Percentiles rank a stretch among this genome's conserved stretches.
phyloP scores from a whole-genome alignment of 2,113 vertebrate species.

The Chloroceryle aenea region DNA sequence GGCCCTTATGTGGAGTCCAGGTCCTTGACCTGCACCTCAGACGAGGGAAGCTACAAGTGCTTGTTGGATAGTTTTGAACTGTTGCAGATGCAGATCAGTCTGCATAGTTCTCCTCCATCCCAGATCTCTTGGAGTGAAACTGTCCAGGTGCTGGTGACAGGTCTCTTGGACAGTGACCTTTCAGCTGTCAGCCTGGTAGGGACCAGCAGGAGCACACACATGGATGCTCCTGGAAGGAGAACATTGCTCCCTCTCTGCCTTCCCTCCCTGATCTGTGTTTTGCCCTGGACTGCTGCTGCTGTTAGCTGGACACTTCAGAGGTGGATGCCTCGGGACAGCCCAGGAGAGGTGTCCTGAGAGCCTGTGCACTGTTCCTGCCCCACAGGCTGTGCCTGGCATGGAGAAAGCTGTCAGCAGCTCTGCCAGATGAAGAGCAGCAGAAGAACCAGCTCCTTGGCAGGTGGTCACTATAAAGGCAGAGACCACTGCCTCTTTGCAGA shows the following conservation, averaged over 20 bases:
- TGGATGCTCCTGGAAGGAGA: not conserved
- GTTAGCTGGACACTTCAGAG: not conserved
- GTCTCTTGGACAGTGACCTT: not conserved
- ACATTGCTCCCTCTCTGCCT: not conserved
- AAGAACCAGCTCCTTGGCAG: constrained; percentile 8
- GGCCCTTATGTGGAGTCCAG: not conserved
- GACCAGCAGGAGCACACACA: not conserved
- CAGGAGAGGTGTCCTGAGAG: not conserved
- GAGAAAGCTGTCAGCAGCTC: not conserved
- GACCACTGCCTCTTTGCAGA: constrained; percentile 20
- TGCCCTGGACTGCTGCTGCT: not conserved
- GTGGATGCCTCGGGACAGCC: not conserved
- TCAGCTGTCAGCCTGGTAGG: not conserved
- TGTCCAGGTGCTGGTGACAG: not conserved
- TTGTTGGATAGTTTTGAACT: not conserved
- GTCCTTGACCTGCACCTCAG: not conserved
- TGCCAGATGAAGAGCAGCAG: constrained; percentile 8
- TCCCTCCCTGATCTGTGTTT: not conserved
- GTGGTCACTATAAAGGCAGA: not conserved
- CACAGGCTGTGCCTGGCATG: not conserved
- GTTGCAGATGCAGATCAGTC: not conserved
- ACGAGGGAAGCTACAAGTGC: not conserved
- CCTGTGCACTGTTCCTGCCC: not conserved
- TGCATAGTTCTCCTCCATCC: not conserved
- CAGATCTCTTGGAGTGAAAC: not conserved